These are phyloP conservation scores for Erythrolamprus reginae DNA, from an alignment of 2,113 vertebrate genomes.

Conservation along the genomic window DNA sequence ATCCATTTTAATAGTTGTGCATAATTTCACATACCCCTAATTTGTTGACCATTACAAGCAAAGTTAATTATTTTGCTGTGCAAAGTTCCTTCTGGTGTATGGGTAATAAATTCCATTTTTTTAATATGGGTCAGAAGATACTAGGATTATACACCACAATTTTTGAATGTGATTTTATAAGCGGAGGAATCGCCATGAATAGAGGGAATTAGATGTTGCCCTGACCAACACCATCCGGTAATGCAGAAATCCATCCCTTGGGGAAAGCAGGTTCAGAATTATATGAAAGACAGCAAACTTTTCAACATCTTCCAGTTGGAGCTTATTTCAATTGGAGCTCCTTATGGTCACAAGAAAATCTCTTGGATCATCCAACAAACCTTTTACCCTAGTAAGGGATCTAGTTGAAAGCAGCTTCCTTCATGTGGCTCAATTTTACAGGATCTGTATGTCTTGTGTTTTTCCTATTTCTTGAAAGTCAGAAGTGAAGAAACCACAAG, in stretches of 20 bases:
- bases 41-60: background rate
- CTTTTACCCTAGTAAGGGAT: background rate
- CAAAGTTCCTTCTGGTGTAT: background rate
- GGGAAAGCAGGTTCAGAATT: background rate
- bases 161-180: background rate
- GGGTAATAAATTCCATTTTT: background rate
- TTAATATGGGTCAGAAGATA: background rate
- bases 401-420: background rate
- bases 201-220: background rate
- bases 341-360: background rate
- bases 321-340: background rate
- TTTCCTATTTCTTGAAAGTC: slow-evolving; percentile 38
- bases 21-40: background rate
- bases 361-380: background rate
- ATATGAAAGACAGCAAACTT: background rate
- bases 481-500: slow-evolving; percentile 19
- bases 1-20: background rate
- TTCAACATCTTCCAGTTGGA: background rate
- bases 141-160: background rate
- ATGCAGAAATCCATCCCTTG: background rate
- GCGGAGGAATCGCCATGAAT: background rate
- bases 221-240: background rate
- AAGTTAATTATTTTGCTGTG: background rate
- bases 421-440: background rate
- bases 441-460: rapidly evolving